Conservation (phyloP, 2,797 vertebrate species). For the Scarus forsteni region DNA sequence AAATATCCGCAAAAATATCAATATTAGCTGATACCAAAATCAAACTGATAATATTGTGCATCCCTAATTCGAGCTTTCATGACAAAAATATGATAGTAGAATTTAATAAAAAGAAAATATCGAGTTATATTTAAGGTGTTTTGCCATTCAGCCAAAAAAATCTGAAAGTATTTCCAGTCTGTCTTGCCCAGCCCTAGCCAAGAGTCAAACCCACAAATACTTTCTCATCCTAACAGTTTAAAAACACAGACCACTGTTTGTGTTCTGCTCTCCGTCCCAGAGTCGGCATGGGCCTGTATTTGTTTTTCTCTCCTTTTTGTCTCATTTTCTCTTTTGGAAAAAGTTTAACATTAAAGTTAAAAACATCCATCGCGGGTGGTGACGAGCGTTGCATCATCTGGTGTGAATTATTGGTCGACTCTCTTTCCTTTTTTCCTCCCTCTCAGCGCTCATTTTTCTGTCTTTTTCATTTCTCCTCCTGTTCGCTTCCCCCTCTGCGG, state of each 20-base stretch:
- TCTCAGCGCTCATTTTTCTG: conserved; percentile 71
- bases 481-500: conserved; percentile 63
- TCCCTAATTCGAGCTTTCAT: too few species aligned
- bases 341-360: conserved; percentile 54
- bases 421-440: conserved; percentile 25
- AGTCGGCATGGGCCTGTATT: not conserved
- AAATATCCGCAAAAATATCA: too few species aligned
- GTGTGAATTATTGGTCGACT: conserved; percentile 78
- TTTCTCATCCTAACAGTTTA: conserved; percentile 35
- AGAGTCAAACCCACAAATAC: conserved; percentile 43
- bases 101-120: too few species aligned
- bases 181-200: conserved; percentile 29
- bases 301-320: conserved; percentile 31
- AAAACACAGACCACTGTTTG: conserved; percentile 16
- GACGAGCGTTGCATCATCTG: conserved; percentile 80
- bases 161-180: conserved; percentile 16
- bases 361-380: conserved; percentile 65
- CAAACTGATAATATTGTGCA: too few species aligned
- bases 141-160: conserved; percentile 4
- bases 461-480: conserved; percentile 76
- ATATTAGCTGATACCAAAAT: too few species aligned
- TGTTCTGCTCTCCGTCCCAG: conserved; percentile 41
- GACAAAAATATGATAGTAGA: too few species aligned
- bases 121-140: too few species aligned
- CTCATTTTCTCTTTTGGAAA: conserved; percentile 45